These are phyloP conservation scores for Buceros bicornis DNA, from an alignment of 2,797 vertebrate species.

Conservation along the genomic window DNA sequence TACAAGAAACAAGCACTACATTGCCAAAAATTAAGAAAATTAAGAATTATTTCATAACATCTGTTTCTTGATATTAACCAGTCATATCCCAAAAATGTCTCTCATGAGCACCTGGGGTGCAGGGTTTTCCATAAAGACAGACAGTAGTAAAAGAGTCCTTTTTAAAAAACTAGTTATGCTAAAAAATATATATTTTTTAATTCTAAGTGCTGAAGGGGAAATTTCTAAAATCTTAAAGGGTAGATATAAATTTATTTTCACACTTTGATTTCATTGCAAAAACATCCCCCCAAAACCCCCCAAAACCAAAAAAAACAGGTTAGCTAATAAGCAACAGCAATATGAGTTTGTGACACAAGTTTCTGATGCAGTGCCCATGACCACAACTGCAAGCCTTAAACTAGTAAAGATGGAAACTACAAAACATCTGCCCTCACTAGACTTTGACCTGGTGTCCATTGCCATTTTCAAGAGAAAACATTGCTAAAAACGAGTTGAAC, in stretches of 20 bases:
- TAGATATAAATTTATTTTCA: background rate
- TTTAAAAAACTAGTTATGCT: background rate
- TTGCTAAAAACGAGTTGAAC: background rate
- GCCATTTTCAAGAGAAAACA: background rate
- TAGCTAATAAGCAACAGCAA: background rate
- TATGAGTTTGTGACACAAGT: background rate
- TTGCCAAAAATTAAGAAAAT: background rate
- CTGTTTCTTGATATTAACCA: background rate
- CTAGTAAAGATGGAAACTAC: background rate
- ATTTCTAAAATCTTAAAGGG: background rate
- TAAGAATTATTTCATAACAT: background rate
- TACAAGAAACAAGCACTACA: background rate
- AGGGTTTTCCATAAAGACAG: background rate
- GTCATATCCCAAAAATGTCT: background rate
- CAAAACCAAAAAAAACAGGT: background rate
- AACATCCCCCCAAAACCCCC: background rate
- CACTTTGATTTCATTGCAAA: background rate
- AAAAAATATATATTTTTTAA: background rate
- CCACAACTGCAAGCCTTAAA: background rate
- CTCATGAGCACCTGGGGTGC: background rate
- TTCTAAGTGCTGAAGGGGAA: background rate
- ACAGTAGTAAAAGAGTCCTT: background rate
- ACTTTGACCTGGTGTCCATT: background rate
- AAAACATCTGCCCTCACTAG: background rate
- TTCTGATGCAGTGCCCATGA: background rate